Evolutionary conservation across 2,797 vertebrate genomes (phyloP), one percentile per base, ranked within the genome.

Genomic region (Scolopax rusticola): DNA sequence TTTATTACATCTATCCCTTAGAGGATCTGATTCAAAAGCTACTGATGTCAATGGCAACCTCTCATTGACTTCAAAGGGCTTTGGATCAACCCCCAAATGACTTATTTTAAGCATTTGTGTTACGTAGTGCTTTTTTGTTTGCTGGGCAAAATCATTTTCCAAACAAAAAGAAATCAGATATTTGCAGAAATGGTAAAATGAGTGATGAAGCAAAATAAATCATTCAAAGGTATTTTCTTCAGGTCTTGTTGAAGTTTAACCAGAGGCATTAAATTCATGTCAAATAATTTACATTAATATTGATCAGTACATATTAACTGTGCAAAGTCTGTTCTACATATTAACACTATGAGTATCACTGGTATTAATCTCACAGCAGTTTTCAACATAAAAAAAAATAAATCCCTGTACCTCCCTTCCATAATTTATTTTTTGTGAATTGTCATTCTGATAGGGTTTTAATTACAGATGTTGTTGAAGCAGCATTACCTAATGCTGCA

Each of bases 11-110:
- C 60, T 70, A 11, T 73, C 23, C 81, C 61, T 89, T 47, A 48
- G 78, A 92, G 48, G 24, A 53, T 87, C 48, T 59, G 28, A 89
- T 83, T 87, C 70, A 83, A 85, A 96, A 89, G 51, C 38, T 85
- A 78, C 40, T 80, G 60, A 89, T 89, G 73, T 85, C 75, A 93
- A 51, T 81, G 70, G 82, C 50, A 94, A 74, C 43, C 61, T 89
- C 73, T 94, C 43, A 75, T 15, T 95, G 87, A 89, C 75, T 95
- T 97, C 92, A 96, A 87, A 96, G 68, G 38, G 47, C 61, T 92
- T 71, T 59, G 57, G 41, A 74, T 71, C 68, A 91, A 68, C 15
- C 6, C 48, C 6, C 40, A 84, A 5, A 81, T 54, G 41, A 74
- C 48, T 84, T 16, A 90, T 54, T 94, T 68, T 68, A 92, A 74